phyloP scores from a whole-genome alignment of 2,113 vertebrate species.

The Callorhinus ursinus region DNA sequence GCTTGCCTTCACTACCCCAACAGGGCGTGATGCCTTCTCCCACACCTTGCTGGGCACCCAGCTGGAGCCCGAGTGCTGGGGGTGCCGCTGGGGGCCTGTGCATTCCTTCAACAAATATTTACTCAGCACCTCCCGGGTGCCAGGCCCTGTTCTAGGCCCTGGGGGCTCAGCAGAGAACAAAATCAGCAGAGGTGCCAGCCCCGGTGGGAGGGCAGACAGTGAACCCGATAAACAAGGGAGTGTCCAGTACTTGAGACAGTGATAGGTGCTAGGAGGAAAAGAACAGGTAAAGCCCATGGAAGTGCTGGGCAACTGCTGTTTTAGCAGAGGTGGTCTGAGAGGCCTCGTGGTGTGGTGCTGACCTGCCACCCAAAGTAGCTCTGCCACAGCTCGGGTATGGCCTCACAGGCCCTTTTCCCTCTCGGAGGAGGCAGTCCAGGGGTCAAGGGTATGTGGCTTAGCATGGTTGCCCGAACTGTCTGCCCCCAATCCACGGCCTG shows the following conservation, averaged over 20 bases:
- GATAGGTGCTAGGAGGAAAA: not conserved
- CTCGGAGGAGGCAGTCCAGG: not conserved
- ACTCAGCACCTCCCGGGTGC: conserved; percentile 69
- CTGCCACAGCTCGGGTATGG: not conserved
- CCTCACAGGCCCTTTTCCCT: not conserved
- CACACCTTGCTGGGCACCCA: conserved; percentile 49
- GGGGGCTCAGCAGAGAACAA: conserved; percentile 55
- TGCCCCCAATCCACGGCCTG: fast-evolving
- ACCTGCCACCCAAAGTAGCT: no score
- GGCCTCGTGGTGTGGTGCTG: not conserved
- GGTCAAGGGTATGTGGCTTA: not conserved
- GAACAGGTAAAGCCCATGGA: not conserved
- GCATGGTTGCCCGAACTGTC: not conserved
- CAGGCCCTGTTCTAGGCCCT: conserved; percentile 74
- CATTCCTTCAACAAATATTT: conserved; percentile 75
- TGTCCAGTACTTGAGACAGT: not conserved
- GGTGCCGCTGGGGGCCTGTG: conserved; percentile 56
- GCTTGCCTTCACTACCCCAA: not conserved
- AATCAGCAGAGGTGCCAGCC: conserved; percentile 44
- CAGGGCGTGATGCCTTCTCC: not conserved
- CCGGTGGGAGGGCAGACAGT: conserved; percentile 15
- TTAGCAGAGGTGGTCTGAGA: not conserved
- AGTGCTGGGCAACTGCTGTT: not conserved
- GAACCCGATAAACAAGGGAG: conserved; percentile 55
- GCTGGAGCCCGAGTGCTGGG: not conserved